phyloP scores from a whole-genome alignment of 2,888 invertebrate genomes.

The Eupithecia exiguata region DNA sequence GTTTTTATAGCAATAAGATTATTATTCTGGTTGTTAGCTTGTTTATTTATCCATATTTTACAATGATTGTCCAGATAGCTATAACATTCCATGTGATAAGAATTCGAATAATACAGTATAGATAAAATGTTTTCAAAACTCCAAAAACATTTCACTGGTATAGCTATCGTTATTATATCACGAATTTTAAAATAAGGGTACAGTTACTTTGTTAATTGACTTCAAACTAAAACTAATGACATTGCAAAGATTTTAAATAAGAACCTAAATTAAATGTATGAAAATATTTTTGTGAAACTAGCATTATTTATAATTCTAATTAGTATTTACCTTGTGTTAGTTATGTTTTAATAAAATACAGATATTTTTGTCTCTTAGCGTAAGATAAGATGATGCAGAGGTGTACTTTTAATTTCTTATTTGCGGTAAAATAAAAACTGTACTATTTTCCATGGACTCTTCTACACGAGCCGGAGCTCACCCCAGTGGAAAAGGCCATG shows the following conservation, averaged over 20 bases:
- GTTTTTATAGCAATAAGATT: slow-evolving; percentile 63
- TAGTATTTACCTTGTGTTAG: slow-evolving; percentile 36
- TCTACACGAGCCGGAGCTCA: slow-evolving; percentile 75
- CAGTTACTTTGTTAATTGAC: slow-evolving; percentile 38
- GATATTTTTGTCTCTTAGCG: slow-evolving; percentile 42
- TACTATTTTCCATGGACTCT: slow-evolving; percentile 81
- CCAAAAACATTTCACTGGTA: slow-evolving; percentile 42
- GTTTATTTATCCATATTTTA: slow-evolving; percentile 51
- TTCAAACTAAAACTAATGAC: slow-evolving; percentile 25
- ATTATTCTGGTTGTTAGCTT: slow-evolving; percentile 54
- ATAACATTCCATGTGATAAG: slow-evolving; percentile 63
- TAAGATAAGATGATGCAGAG: slow-evolving; percentile 42
- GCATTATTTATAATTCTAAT: slow-evolving; percentile 35
- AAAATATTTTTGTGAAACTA: slow-evolving; percentile 38
- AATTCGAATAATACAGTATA: slow-evolving; percentile 33
- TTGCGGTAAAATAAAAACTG: slow-evolving; percentile 48
- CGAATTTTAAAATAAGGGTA: slow-evolving; percentile 38
- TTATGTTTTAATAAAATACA: slow-evolving; percentile 43
- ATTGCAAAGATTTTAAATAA: slow-evolving; percentile 23
- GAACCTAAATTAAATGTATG: slow-evolving; percentile 36
- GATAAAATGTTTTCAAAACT: slow-evolving; percentile 36
- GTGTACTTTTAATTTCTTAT: slow-evolving; percentile 40
- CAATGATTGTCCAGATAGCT: slow-evolving; percentile 56
- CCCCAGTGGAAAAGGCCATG: slow-evolving; percentile 79
- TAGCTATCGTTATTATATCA: slow-evolving; percentile 48